A percentile compares a stretch with the other conserved stretches of the same genome.
phyloP scores from a whole-genome alignment of 1,140 invertebrate genomes.

The Lepidurus couesii region DNA sequence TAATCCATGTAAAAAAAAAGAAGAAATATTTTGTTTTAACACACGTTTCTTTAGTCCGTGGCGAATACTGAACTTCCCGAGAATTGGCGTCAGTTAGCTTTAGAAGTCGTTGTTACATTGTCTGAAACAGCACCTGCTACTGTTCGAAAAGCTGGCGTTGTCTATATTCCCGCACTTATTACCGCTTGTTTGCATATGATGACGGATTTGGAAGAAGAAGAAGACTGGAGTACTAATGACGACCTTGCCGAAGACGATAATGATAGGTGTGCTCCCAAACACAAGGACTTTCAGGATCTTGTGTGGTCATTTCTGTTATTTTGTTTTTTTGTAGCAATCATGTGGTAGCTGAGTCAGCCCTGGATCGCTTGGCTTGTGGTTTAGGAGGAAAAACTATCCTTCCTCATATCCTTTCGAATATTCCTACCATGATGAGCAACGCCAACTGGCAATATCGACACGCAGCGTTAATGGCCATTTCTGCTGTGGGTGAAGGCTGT shows the following conservation, averaged over 20 bases:
- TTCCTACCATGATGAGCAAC: conserved; percentile 80
- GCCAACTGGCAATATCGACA: conserved; percentile 79
- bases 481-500: conserved; percentile 95
- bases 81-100: conserved; percentile 78
- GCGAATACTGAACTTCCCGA: conserved; percentile 69
- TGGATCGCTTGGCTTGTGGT: conserved; percentile 93
- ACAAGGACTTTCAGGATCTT: background rate
- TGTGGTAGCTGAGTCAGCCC: conserved; percentile 89
- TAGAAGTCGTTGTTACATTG: conserved; percentile 91
- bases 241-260: conserved; percentile 79
- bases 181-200: conserved; percentile 87
- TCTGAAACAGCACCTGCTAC: conserved; percentile 92
- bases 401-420: conserved; percentile 75
- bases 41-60: conserved; percentile 50
- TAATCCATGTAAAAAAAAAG: background rate
- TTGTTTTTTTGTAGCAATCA: conserved; percentile 61
- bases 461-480: conserved; percentile 96
- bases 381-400: conserved; percentile 93
- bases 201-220: conserved; percentile 93
- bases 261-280: conserved; percentile 52
- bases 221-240: conserved; percentile 72
- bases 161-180: conserved; percentile 69
- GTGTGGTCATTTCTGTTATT: background rate
- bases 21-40: background rate
- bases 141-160: conserved; percentile 76